Evolutionary conservation across 2,113 vertebrate species (phyloP), one percentile per base, ranked within the genome.

Genomic region (Pseudolaguvia tuberculata): DNA sequence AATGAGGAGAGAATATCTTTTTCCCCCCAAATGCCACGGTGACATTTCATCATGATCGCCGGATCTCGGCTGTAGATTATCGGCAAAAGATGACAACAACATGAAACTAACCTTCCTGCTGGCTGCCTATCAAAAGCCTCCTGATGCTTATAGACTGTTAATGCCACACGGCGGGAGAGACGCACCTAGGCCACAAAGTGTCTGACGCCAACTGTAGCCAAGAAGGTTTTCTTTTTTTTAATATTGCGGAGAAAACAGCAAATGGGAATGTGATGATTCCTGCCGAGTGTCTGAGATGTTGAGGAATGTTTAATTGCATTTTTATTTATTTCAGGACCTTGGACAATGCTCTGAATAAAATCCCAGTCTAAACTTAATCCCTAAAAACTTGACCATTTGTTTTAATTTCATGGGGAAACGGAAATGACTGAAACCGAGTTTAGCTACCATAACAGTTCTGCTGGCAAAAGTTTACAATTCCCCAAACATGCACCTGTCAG

Each of bases 21-120:
- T 65, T 27, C 12, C 51, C 18, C 58, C 76, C 59, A 81, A 81
- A 81, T 78, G 80, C 77, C 80, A 81, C 27, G 48, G 47, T 81
- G 76, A 81, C 80, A 81, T 81, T 81, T 76, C 45, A 12, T 68
- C 18, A 18, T 29, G 69, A 72, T 78, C 51, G 71, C 75, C 53
- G 52, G 74, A 69, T 70, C 59, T 61, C 50, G 15, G 75, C 67
- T 68, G 48, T 75, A 81, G 80, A 81, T 78, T 72, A 78, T 51
- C 50, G 48, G 62, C 51, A 58, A 56, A 56, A 56, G 69, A 76
- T 59, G 73, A 75, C 68, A 76, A 67, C 72, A 72, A 81, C 76
- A 72, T 67, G 72, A 81, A 78, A 73, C 76, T 57, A 63, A 62
- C 72, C 62, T 51, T 76, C 73, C 80, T 61, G 72, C 76, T 81